Conservation (phyloP, 2,888 invertebrate species). For the Heliconius cydno region DNA sequence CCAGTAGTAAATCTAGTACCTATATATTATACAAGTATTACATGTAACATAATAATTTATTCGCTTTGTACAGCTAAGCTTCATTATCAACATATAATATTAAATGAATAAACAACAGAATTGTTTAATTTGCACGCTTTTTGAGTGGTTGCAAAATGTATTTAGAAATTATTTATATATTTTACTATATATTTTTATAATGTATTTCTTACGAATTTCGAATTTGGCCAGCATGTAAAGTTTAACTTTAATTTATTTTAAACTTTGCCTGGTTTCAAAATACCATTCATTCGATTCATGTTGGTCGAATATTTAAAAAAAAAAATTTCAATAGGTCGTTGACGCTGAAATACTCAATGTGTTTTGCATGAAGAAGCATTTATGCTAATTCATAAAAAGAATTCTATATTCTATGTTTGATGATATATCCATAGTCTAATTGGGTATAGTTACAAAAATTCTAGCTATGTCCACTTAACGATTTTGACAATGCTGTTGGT, state of each 20-base stretch:
- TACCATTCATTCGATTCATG: neutral
- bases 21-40: too few species aligned
- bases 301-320: neutral
- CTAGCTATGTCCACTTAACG: neutral
- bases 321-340: neutral
- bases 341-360: neutral
- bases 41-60: neutral
- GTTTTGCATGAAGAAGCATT: neutral
- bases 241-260: neutral
- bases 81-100: neutral
- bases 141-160: neutral
- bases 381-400: neutral
- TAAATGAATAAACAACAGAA: neutral
- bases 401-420: neutral
- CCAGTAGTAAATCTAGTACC: neutral
- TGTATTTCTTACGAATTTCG: neutral
- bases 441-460: neutral
- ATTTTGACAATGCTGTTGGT: constrained; percentile 35
- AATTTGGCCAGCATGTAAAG: neutral
- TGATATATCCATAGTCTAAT: neutral
- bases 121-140: neutral
- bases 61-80: neutral
- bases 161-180: neutral
- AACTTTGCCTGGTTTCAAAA: neutral
- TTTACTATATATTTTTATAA: neutral